phyloP scores from a whole-genome alignment of 1,140 invertebrate genomes.

The Phenacoccus solenopsis region DNA sequence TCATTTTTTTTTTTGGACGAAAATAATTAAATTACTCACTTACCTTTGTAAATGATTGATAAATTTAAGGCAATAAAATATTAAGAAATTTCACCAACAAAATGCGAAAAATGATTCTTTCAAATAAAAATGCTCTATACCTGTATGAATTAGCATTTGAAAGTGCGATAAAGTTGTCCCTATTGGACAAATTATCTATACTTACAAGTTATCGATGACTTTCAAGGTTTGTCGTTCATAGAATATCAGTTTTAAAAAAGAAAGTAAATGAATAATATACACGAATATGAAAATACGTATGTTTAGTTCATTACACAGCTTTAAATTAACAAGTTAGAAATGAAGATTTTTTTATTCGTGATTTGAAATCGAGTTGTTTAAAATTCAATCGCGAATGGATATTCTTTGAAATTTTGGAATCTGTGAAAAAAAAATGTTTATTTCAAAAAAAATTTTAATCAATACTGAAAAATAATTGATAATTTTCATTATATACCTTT shows the following conservation, averaged over 20 bases:
- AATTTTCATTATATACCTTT: conserved; percentile 25
- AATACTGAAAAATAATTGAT: background rate
- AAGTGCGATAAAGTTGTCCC: background rate
- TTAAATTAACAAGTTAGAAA: background rate
- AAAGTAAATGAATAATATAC: background rate
- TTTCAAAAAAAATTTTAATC: too few species aligned
- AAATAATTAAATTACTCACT: too few species aligned
- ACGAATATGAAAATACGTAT: conserved; percentile 2
- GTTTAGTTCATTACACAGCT: background rate
- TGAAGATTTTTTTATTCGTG: background rate
- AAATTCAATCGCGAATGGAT: conserved; percentile 29
- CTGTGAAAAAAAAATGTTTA: conserved; percentile 19
- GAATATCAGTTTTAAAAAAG: background rate
- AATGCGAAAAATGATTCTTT: too few species aligned
- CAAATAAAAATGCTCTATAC: too few species aligned
- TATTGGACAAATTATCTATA: background rate
- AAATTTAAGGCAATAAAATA: too few species aligned
- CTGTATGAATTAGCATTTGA: background rate
- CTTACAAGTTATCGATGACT: background rate
- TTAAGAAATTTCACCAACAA: too few species aligned
- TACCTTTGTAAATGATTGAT: too few species aligned
- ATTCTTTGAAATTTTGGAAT: conserved; percentile 26
- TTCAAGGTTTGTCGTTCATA: background rate
- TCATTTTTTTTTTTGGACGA: too few species aligned
- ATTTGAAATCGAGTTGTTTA: conserved; percentile 19